Percentiles rank a stretch among this genome's conserved stretches.
These are phyloP conservation scores for Scylla paramamosain DNA, from an alignment of 1,140 invertebrate genomes.

Conservation along the genomic window DNA sequence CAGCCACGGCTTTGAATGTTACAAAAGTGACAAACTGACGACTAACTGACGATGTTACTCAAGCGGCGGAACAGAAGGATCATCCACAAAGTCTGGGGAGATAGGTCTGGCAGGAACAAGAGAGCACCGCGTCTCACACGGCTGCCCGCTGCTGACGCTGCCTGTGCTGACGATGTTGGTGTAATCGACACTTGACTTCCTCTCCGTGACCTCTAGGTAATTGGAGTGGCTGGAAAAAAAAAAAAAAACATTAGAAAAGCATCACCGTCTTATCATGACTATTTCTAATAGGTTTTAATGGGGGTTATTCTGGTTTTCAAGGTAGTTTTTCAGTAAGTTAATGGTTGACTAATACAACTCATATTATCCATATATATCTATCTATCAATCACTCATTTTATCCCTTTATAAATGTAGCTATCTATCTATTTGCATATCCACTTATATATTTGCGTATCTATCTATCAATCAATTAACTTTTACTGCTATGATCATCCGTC, in stretches of 20 bases:
- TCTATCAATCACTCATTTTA: neutral
- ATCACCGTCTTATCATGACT: no score
- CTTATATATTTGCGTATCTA: neutral
- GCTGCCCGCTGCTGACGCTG: neutral
- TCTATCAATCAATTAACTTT: no score
- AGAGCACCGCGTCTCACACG: neutral
- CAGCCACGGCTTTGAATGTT: neutral
- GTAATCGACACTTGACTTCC: neutral
- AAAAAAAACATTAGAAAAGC: neutral
- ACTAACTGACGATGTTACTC: neutral
- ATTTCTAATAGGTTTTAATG: no score
- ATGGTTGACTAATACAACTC: neutral
- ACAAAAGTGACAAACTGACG: neutral
- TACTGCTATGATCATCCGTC: no score
- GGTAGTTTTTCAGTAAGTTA: neutral
- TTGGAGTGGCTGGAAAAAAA: neutral
- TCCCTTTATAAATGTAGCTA: neutral
- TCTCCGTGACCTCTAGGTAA: conserved; percentile 43
- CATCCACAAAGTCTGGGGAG: conserved; percentile 63
- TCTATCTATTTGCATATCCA: neutral
- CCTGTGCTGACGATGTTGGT: conserved; percentile 34
- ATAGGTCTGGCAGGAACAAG: conserved; percentile 25
- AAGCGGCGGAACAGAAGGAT: conserved; percentile 47
- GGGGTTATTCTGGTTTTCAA: no score
- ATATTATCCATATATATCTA: neutral